Base-by-base conservation (phyloP, 2,797 vertebrate genomes). In the Parotocinclus haroldoi region DNA sequence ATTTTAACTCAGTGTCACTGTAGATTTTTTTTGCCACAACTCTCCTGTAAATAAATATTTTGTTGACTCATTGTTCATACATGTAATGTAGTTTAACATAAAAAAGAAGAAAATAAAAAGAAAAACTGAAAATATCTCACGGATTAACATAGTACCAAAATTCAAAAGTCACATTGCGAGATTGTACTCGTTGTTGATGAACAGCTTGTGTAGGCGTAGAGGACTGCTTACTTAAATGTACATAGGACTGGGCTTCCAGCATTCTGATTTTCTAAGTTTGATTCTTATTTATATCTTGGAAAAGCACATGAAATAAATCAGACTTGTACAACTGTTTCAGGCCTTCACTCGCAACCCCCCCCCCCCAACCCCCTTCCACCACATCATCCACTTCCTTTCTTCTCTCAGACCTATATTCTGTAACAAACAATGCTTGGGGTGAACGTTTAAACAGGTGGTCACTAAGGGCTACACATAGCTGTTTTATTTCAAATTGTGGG, bases 191-290 rank as follows among this genome's bases (percentile, higher is more conserved):
- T n/a, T 60, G 36, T 50, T 56, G 16, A 66, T 53, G 66, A 80
- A 89, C 87, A 88, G 84, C 85, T 18, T 75, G 27, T 91, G 92
- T 87, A 91, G 88, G 85, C 89, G 87, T 63, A 59, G 71, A 73
- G 80, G 86, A 87, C 84, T 89, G 86, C 87, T 91, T 91, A 95
- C 87, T 87, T 42, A 62, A 82, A 83, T 96, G 94, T 96, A 96
- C 86, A 96, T 94, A 95, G 91, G 93, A 94, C 94, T 94, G 95
- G 95, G 95, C 95, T 98, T 98, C 95, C 95, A 95, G 93, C 94
- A 94, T 93, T 93, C 92, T 90, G 82, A 95, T 96, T 97, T 98
- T 96, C 93, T 98, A 98, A 93, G 93, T 95, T 95, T 91, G 91
- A 85, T 94, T 94, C 93, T 96, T 94, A 96, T 98, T 98, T 97